phyloP scores from a whole-genome alignment of 2,113 vertebrate genomes.

The Antigone vipio region DNA sequence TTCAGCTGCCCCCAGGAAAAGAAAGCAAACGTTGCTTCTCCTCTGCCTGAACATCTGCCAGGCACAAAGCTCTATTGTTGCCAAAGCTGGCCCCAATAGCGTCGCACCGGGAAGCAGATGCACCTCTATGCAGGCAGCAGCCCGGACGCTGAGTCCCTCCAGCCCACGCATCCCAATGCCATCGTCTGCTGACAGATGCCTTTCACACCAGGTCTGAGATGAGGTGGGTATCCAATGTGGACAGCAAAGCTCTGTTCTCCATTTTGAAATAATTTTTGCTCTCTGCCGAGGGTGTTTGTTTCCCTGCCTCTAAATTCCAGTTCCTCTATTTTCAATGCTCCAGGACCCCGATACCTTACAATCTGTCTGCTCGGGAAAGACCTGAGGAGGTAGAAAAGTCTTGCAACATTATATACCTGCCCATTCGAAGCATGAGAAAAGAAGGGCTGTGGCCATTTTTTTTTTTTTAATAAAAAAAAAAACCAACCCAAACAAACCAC shows the following conservation, averaged over 20 bases:
- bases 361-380: not conserved
- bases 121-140: not conserved
- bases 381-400: not conserved
- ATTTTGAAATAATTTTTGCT: not conserved
- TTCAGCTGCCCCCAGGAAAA: not conserved
- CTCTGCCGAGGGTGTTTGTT: not conserved
- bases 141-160: not conserved
- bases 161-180: accelerated
- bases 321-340: not conserved
- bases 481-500: too few relatives aligned
- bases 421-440: not conserved
- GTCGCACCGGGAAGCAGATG: not conserved
- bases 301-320: not conserved
- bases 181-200: not conserved
- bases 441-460: not conserved
- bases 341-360: not conserved
- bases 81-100: not conserved
- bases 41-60: not conserved
- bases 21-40: not conserved
- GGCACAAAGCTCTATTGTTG: constrained; percentile 26
- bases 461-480: not conserved
- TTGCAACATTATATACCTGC: not conserved
- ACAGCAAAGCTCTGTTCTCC: not conserved
- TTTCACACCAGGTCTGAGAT: not conserved
- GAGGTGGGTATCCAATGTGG: accelerated